Percentiles rank a stretch among this genome's conserved stretches.
Conservation (phyloP, 2,113 vertebrate species). For the Pycnonotus jocosus region DNA sequence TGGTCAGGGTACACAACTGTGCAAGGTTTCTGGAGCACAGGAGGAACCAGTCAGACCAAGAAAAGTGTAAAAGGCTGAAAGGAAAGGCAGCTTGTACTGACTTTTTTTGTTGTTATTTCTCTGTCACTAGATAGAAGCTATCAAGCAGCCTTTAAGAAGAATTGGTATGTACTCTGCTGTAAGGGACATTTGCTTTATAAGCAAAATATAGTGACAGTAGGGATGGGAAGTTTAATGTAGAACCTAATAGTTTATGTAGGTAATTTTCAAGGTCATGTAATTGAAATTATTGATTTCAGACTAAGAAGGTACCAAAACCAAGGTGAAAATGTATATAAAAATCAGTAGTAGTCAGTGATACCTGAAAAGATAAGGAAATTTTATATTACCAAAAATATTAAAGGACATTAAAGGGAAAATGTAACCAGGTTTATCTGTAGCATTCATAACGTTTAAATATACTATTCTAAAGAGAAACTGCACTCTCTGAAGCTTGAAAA, state of each 20-base stretch:
- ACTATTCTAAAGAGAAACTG: constrained; percentile 29
- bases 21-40: neutral
- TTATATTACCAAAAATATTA: constrained; percentile 44
- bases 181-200: constrained; percentile 52
- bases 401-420: constrained; percentile 48
- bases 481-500: constrained; percentile 45
- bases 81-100: neutral
- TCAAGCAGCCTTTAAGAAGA: neutral
- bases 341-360: constrained; percentile 7
- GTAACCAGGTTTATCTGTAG: constrained; percentile 52
- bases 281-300: constrained; percentile 47
- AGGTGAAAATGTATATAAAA: constrained; percentile 39
- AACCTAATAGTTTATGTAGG: constrained; percentile 41
- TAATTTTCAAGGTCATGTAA: constrained; percentile 48
- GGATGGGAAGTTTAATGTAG: constrained; percentile 28
- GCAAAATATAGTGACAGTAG: neutral
- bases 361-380: constrained; percentile 18
- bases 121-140: constrained; percentile 16
- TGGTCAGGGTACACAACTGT: neutral
- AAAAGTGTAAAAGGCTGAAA: neutral
- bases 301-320: constrained; percentile 52
- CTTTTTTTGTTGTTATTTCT: neutral
- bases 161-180: constrained; percentile 1
- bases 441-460: constrained; percentile 12
- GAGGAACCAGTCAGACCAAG: neutral